A percentile compares a stretch with the other conserved stretches of the same genome.
phyloP scores from a whole-genome alignment of 1,140 invertebrate species.

The Drosophila micromelanica region DNA sequence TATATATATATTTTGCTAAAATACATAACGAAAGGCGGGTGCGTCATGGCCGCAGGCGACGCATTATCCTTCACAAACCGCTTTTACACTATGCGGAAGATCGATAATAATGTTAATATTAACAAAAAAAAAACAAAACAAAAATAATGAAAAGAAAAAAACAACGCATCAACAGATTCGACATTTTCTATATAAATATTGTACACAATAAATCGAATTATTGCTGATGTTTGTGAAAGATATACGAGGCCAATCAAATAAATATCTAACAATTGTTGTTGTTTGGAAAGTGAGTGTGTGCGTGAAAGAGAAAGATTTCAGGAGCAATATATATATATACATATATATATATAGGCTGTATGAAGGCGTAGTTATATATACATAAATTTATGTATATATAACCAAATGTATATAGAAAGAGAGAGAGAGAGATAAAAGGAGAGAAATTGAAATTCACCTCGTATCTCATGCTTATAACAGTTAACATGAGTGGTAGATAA shows the following conservation, averaged over 20 bases:
- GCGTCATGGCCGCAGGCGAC: conserved; percentile 29
- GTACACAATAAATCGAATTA: not conserved
- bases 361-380: conserved; percentile 1
- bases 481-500: conserved; percentile 53
- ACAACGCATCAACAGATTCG: not conserved
- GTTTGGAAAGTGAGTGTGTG: not conserved
- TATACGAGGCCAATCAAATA: conserved; percentile 22
- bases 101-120: conserved; percentile 4
- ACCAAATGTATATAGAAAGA: conserved; percentile 1
- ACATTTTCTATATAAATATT: conserved; percentile 9
- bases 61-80: conserved; percentile 43
- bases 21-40: conserved; percentile 49
- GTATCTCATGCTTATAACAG: conserved; percentile 62
- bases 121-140: not conserved
- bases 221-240: conserved; percentile 35
- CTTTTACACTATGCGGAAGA: conserved; percentile 17
- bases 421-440: conserved; percentile 43
- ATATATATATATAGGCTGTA: conserved; percentile 6
- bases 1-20: conserved; percentile 30
- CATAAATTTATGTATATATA: conserved; percentile 34
- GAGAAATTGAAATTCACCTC: conserved; percentile 75
- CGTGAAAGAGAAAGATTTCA: conserved; percentile 21
- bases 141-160: conserved; percentile 1
- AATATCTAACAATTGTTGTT: conserved; percentile 32
- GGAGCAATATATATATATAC: conserved; percentile 23